Conservation (phyloP, 2,888 invertebrate genomes). For the Pyralis farinalis region DNA sequence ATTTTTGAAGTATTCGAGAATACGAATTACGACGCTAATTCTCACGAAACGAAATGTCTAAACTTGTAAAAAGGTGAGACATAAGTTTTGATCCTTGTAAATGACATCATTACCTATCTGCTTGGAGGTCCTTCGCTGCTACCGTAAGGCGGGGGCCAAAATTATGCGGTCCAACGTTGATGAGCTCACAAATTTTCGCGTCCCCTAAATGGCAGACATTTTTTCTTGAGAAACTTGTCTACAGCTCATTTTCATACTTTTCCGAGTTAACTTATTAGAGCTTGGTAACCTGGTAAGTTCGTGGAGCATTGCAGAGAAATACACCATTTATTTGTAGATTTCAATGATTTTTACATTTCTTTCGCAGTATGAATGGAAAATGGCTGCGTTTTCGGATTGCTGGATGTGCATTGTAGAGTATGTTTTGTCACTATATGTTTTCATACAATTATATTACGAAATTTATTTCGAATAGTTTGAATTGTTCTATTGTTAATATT, state of each 20-base stretch:
- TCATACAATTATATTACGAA: too few species aligned
- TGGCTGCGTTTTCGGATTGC: too few species aligned
- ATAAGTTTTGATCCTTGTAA: slow-evolving; percentile 16
- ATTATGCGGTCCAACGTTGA: slow-evolving; percentile 21
- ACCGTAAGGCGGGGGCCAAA: slow-evolving; percentile 19
- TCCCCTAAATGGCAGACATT: slow-evolving; percentile 23
- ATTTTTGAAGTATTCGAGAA: too few species aligned
- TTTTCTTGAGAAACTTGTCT: slow-evolving; percentile 17
- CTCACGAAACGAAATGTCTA: slow-evolving; percentile 22
- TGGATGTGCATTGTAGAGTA: too few species aligned
- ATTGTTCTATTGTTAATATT: too few species aligned
- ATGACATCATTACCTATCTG: slow-evolving; percentile 27
- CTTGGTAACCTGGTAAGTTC: slow-evolving; percentile 1
- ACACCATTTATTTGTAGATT: too few species aligned
- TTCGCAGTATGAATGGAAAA: too few species aligned
- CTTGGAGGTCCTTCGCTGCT: slow-evolving; percentile 13
- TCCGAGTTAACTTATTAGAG: slow-evolving; percentile 8
- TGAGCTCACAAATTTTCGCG: slow-evolving; percentile 26
- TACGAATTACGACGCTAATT: too few species aligned
- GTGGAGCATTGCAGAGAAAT: not conserved
- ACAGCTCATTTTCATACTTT: slow-evolving; percentile 14
- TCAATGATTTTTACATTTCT: too few species aligned
- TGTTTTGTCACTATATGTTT: too few species aligned
- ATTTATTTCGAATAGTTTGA: too few species aligned
- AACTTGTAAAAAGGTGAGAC: slow-evolving; percentile 21